Base-by-base conservation (phyloP, 2,797 vertebrate species). In the Thaleichthys pacificus region DNA sequence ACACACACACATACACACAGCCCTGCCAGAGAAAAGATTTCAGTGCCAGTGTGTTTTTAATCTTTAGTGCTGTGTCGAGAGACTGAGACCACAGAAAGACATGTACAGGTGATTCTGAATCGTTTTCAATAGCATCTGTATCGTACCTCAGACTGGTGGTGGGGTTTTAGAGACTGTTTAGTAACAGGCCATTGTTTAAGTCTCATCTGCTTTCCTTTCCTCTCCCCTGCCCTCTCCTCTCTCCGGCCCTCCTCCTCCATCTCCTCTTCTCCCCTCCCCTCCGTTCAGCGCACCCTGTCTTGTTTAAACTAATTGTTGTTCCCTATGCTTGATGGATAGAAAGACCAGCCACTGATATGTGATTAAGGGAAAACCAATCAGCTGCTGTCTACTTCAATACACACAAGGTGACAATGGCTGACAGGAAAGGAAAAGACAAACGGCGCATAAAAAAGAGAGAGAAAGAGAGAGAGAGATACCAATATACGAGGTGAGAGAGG, bases 311-410 rank as follows among this genome's bases (percentile, higher is more conserved):
- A 64, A 15, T 64, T 15, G 30, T 49, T 57, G 14, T 79, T 63
- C 78, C 70, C 19, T 76, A 62, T 64, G 38, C 42, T 67, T 28
- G 69, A 62, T 66, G 74, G 76, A 86, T 85, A 76, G 77, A 74
- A 71, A 77, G 61, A 6, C 61, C 67, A 77, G 71, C 74, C 69
- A 77, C 77, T 76, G 70, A 81, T 68, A 26, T 63, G 79, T 66
- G 75, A 86, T 88, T 81, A 78, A 75, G 77, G 75, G 66, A 71
- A 77, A 81, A 83, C 68, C 71, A 79, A 83, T 86, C 76, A 70
- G 65, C 75, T 61, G 7, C 47, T 49, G 38, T n/a, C 38, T 66
- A 1, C 75, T 54, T 71, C 75, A 26, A 82, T 79, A 83, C 73
- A 82, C 68, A 79, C 71, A 60, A 68, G 77, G 70, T 56, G 57